Evolutionary conservation across 2,888 invertebrate genomes (phyloP).

Genomic region (Ectemnius cavifrons): DNA sequence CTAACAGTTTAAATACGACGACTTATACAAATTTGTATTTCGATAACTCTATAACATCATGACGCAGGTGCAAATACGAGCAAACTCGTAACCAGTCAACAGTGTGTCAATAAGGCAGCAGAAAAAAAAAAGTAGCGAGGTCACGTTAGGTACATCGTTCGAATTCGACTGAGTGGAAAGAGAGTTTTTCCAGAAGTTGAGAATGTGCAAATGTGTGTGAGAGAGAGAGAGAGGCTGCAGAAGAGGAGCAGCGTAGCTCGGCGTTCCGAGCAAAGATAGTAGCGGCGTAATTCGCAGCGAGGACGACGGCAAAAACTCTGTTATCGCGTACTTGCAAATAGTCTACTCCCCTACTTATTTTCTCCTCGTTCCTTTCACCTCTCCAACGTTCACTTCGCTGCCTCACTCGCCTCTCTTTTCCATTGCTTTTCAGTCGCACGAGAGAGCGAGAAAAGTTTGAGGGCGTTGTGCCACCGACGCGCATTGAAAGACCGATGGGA

Average conservation of each 20-base stretch:
- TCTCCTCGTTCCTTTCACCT: not conserved
- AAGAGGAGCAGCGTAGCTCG: not conserved
- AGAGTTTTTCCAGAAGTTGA: not conserved
- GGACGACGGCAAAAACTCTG: slow-evolving; percentile 2
- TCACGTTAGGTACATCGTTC: not conserved
- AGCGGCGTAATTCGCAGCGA: not conserved
- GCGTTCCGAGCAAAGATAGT: slow-evolving; percentile 1
- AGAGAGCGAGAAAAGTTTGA: not conserved
- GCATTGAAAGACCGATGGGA: slow-evolving; percentile 13
- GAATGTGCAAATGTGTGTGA: not conserved
- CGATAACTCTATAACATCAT: too few relatives aligned
- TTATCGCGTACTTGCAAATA: slow-evolving; percentile 17
- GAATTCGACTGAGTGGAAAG: not conserved
- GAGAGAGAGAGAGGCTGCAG: not conserved
- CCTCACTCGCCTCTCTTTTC: too few relatives aligned
- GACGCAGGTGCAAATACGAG: too few relatives aligned
- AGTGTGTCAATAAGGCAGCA: not conserved
- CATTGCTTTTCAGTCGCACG: too few relatives aligned
- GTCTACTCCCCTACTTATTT: slow-evolving; percentile 8
- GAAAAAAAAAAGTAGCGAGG: not conserved
- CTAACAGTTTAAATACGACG: too few relatives aligned
- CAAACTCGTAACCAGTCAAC: too few relatives aligned
- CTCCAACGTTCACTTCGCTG: too few relatives aligned
- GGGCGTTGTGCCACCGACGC: slow-evolving; percentile 1
- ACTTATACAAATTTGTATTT: too few relatives aligned